Evolutionary conservation across 2,888 invertebrate species (phyloP).

Genomic region (Hipparchia semele): DNA sequence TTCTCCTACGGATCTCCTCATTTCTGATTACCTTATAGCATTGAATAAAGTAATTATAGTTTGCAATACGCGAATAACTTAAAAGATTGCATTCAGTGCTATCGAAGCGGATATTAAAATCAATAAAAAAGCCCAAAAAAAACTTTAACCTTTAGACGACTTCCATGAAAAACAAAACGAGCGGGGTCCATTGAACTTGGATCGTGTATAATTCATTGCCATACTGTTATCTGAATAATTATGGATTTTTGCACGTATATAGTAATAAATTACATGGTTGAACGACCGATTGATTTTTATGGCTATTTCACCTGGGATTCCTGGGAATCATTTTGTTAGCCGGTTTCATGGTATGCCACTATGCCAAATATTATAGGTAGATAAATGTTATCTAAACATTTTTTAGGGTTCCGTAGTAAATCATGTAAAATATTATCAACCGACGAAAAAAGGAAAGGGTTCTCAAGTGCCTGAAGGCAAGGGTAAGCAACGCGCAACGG

Average conservation of each 20-base stretch:
- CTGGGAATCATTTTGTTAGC: not conserved
- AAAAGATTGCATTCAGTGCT: not conserved
- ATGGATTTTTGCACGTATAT: slow-evolving; percentile 9
- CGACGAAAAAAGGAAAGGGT: too few species aligned
- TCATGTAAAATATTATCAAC: too few species aligned
- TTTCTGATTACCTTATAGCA: too few species aligned
- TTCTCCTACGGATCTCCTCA: too few species aligned
- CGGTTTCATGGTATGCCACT: not conserved
- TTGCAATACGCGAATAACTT: not conserved
- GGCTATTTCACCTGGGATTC: not conserved
- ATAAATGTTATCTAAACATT: too few species aligned
- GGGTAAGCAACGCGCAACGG: too few species aligned
- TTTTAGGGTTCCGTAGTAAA: too few species aligned
- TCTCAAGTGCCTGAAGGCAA: too few species aligned
- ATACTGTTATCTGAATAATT: slow-evolving; percentile 19
- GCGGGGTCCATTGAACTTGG: slow-evolving; percentile 19
- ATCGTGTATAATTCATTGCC: slow-evolving; percentile 17
- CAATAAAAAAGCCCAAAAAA: slow-evolving; percentile 20
- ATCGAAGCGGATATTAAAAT: slow-evolving; percentile 29
- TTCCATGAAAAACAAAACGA: slow-evolving; percentile 22
- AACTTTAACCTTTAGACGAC: slow-evolving; percentile 30
- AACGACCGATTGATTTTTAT: slow-evolving; percentile 5
- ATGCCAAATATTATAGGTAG: too few species aligned
- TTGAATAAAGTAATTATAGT: too few species aligned
- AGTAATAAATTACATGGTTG: slow-evolving; percentile 15